A percentile compares a stretch with the other conserved stretches of the same genome.
These are phyloP conservation scores for Nasonia vitripennis DNA, from an alignment of 1,140 invertebrate species.

Conservation along the genomic window DNA sequence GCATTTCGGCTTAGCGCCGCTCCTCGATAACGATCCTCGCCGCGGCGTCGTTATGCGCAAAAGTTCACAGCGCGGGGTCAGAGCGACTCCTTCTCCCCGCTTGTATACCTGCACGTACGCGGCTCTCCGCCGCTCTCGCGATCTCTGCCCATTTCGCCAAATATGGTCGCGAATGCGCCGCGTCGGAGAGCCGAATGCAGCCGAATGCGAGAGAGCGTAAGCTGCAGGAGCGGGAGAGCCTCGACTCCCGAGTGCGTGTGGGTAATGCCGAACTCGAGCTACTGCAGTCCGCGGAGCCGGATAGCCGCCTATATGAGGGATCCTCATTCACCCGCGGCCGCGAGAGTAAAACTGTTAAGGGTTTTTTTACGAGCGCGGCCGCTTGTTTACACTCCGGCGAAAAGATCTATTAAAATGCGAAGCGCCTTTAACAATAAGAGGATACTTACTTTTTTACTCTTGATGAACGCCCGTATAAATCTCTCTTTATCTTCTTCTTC, in stretches of 20 bases:
- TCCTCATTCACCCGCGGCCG: no score
- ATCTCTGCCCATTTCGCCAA: conserved; percentile 44
- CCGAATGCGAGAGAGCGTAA: background rate
- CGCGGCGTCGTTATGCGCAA: background rate
- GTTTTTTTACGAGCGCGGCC: no score
- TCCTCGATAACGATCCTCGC: background rate
- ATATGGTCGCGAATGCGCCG: conserved; percentile 42
- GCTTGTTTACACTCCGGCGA: background rate
- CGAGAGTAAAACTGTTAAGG: background rate
- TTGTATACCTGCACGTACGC: background rate
- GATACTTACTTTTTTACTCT: background rate
- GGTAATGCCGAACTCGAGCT: no score
- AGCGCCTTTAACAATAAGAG: background rate
- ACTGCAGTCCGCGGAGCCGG: no score
- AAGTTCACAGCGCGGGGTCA: background rate
- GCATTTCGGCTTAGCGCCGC: no score
- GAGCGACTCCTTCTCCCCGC: background rate
- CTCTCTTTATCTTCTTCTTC: no score
- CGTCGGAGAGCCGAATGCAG: background rate
- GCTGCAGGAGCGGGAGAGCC: background rate
- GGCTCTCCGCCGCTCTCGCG: background rate
- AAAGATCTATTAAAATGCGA: background rate
- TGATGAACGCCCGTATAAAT: no score
- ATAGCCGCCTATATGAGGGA: background rate
- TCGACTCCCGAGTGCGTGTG: background rate